These are phyloP conservation scores for Lycaena phlaeas DNA, from an alignment of 2,888 invertebrate species.

Conservation along the genomic window DNA sequence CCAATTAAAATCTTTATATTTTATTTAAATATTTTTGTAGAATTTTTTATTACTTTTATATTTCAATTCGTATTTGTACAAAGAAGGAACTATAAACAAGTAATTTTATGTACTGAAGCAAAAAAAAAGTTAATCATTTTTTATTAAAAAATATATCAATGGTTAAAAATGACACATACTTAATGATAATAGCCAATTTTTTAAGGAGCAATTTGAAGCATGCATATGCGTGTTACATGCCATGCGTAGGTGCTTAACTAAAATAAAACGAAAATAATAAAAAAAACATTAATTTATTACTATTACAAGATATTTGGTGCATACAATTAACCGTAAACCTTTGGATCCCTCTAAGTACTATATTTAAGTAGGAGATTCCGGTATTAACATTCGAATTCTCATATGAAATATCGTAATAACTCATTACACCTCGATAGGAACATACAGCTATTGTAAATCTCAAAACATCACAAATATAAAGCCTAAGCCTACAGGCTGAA, in stretches of 20 bases:
- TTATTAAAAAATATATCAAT: too few species aligned
- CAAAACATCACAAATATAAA: constrained; percentile 29
- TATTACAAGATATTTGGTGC: constrained; percentile 50
- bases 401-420: constrained; percentile 13
- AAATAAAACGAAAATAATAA: constrained; percentile 52
- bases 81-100: too few species aligned
- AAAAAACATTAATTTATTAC: constrained; percentile 63
- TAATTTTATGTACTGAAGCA: too few species aligned
- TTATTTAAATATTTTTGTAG: too few species aligned
- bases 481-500: constrained; percentile 34
- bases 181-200: too few species aligned
- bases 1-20: too few species aligned
- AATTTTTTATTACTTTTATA: too few species aligned
- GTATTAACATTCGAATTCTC: constrained; percentile 20
- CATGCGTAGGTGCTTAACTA: constrained; percentile 56
- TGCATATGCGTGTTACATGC: constrained; percentile 31
- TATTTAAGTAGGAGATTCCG: constrained; percentile 65
- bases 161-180: too few species aligned
- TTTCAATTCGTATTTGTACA: too few species aligned
- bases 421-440: constrained; percentile 19
- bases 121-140: too few species aligned
- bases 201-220: constrained; percentile 12
- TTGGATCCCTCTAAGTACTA: constrained; percentile 64
- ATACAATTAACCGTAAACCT: constrained; percentile 43
- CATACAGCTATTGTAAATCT: constrained; percentile 32